Evolutionary conservation across 2,888 invertebrate genomes (phyloP), one percentile per base, ranked within the genome.

Genomic region (Pheosia gnoma): DNA sequence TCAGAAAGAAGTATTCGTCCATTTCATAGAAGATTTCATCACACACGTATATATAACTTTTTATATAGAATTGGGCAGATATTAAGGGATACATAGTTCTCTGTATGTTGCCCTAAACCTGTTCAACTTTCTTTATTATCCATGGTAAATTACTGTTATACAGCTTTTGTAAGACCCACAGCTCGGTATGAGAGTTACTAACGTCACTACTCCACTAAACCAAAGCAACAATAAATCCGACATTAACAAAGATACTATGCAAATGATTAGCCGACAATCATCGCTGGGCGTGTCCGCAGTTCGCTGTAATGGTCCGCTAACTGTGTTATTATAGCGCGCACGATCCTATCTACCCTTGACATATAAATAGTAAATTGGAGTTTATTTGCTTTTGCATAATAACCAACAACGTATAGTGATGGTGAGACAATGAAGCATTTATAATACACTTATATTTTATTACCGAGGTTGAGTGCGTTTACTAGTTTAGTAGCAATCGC

Each of bases 381-480:
- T 56, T 56, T 57, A 36, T 57, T 57, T 57, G 57, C 57, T 57
- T 57, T 45, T 45, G 45, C 43, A 57, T 57, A 36, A 57, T 57
- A 36, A 11, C 10, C 11, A 53, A n/a, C 13, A 41, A 8, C 9
- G 43, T n/a, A 5, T 11, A 47, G 5, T n/a, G 47, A 25, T 25
- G 25, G 47, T 47, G 47, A n/a, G 47, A 47, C n/a, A 45, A 45
- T 45, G 41, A 5, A 41, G 41, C 41, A 3, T 41, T 41, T 41
- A 41, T 41, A 41, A 10, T 10, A 11, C 8, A 10, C 45, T 10
- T 11, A 45, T 45, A 41, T 41, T 41, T 41, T 41, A 41, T 4
- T 41, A 6, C 41, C 45, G 45, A 45, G 11, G 10, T 45, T 45
- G 41, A 6, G 7, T 41, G 41, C 8, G 41, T 41, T 41, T 8